Conservation (phyloP, 2,113 vertebrate species). For the Halichoeres trimaculatus region DNA sequence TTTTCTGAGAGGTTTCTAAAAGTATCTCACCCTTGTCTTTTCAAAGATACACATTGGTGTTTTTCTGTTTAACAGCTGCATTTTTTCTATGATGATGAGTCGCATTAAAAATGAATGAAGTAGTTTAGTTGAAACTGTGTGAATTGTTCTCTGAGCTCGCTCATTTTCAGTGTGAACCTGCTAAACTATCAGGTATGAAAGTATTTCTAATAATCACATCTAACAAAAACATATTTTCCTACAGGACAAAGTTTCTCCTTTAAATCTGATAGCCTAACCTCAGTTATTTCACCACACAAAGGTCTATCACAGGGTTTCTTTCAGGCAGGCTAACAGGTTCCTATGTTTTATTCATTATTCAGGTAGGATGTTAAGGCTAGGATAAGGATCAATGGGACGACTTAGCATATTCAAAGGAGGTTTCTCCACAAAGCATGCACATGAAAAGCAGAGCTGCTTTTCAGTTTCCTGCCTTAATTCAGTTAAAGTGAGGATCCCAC, state of each 20-base stretch:
- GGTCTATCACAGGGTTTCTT: background rate
- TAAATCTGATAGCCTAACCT: background rate
- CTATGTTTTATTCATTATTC: constrained; percentile 8
- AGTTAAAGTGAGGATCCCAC: background rate
- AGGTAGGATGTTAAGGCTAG: constrained; percentile 26
- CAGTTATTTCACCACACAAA: background rate
- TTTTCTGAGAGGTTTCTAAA: too few relatives aligned
- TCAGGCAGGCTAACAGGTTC: constrained; percentile 8
- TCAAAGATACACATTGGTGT: too few relatives aligned
- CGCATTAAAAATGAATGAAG: too few relatives aligned
- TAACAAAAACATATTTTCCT: background rate
- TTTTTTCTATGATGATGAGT: too few relatives aligned
- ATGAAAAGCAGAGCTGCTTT: background rate
- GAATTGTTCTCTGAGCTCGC: too few relatives aligned
- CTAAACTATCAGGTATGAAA: too few relatives aligned
- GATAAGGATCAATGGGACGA: constrained; percentile 10
- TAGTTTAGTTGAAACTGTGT: too few relatives aligned
- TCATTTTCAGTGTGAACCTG: too few relatives aligned
- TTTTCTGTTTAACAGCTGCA: too few relatives aligned
- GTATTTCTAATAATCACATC: too few relatives aligned
- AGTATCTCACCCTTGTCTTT: too few relatives aligned
- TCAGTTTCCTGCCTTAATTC: constrained; percentile 15
- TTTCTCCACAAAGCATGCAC: background rate
- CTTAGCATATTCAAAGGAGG: background rate
- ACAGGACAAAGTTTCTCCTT: background rate